Evolutionary conservation across 1,140 invertebrate genomes (phyloP).

Genomic region (Saccostrea glomerata): DNA sequence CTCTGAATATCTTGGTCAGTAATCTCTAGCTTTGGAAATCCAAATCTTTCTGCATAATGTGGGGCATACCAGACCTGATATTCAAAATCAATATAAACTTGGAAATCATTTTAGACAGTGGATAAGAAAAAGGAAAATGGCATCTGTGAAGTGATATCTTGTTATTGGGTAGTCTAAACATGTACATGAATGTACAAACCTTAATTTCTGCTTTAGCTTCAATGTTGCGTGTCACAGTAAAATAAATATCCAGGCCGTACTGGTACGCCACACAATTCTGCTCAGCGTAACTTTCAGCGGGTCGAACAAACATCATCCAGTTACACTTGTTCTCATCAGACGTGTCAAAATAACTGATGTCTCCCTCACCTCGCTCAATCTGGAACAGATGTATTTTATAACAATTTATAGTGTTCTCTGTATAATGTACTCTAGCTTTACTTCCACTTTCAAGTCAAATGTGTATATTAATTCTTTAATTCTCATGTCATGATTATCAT

Average conservation of each 20-base stretch:
- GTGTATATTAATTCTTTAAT: too few species aligned
- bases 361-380: constrained; percentile 66
- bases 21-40: constrained; percentile 68
- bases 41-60: constrained; percentile 82
- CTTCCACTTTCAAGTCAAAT: too few species aligned
- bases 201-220: constrained; percentile 75
- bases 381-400: constrained; percentile 44
- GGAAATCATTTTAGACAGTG: too few species aligned
- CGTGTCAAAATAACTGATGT: constrained; percentile 68
- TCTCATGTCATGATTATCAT: too few species aligned
- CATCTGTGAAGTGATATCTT: too few species aligned
- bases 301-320: constrained; percentile 78
- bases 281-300: constrained; percentile 72
- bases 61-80: constrained; percentile 83
- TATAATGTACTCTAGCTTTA: too few species aligned
- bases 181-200: constrained; percentile 62
- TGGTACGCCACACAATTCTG: constrained; percentile 77
- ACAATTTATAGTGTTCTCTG: not conserved
- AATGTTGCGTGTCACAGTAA: constrained; percentile 72
- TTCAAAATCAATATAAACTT: not conserved
- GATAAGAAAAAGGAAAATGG: too few species aligned
- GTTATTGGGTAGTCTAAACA: too few species aligned
- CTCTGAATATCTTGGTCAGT: constrained; percentile 77
- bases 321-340: constrained; percentile 76
- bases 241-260: constrained; percentile 72